Percentiles rank a stretch among this genome's conserved stretches.
Conservation (phyloP, 1,140 invertebrate genomes). For the Eueides isabella region DNA sequence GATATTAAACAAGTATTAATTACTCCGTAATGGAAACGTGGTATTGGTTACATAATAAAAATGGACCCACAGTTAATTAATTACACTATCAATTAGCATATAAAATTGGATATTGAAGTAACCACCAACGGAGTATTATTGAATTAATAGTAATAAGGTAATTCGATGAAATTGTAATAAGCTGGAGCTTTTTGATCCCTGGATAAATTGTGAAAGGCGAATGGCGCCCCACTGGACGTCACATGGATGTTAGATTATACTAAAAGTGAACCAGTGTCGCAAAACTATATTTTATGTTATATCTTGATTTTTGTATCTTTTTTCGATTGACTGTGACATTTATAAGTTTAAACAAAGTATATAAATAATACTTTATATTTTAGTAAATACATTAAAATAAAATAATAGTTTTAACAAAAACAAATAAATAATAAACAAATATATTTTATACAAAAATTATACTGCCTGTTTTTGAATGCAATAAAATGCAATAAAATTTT, state of each 20-base stretch:
- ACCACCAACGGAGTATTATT: conserved; percentile 56
- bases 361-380: no score
- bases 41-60: conserved; percentile 34
- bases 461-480: no score
- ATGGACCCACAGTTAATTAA: conserved; percentile 29
- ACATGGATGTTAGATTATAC: conserved; percentile 42
- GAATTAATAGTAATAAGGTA: conserved; percentile 64
- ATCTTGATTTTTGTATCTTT: no score
- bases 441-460: no score
- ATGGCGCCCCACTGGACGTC: conserved; percentile 55
- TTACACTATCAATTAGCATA: conserved; percentile 48
- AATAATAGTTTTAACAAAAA: no score
- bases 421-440: no score
- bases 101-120: conserved; percentile 52
- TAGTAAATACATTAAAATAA: no score
- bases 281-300: neutral
- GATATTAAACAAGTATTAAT: conserved; percentile 38
- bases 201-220: conserved; percentile 60
- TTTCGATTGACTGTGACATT: no score
- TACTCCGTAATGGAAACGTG: conserved; percentile 29
- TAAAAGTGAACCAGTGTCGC: conserved; percentile 34
- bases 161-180: conserved; percentile 69
- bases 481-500: no score
- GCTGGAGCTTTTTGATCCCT: conserved; percentile 65
- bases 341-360: no score